A percentile compares a stretch with the other conserved stretches of the same genome.
Evolutionary conservation across 2,113 vertebrate species (phyloP).

Genomic region (Pseudopipra pipra): DNA sequence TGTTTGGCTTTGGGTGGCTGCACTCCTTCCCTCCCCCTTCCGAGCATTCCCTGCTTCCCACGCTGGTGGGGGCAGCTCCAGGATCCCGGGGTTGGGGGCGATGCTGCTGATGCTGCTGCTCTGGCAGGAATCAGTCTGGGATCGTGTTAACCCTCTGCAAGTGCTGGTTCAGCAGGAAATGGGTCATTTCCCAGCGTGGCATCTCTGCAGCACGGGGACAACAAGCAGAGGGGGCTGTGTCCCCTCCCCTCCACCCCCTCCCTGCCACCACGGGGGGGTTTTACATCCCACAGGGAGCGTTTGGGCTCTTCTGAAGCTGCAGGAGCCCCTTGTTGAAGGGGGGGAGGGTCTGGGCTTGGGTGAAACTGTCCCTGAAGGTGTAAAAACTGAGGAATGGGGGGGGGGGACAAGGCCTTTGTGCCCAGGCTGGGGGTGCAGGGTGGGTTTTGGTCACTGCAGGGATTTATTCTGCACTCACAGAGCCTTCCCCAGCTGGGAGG

Average conservation of each 20-base stretch:
- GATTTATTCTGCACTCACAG: neutral
- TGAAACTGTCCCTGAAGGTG: neutral
- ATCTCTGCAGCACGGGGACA: neutral
- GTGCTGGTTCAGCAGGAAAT: neutral
- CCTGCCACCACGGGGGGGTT: accelerated
- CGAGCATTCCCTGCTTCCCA: neutral
- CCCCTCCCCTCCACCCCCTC: neutral
- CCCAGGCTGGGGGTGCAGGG: neutral
- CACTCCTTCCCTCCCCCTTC: neutral
- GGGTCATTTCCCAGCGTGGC: neutral
- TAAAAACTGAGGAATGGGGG: neutral
- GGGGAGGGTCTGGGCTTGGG: neutral
- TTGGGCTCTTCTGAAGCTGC: neutral
- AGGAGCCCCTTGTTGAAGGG: neutral
- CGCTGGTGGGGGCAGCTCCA: neutral
- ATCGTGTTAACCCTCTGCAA: accelerated
- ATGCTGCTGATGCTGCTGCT: neutral
- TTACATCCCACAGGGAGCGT: accelerated
- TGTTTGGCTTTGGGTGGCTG: neutral
- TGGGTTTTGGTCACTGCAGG: neutral
- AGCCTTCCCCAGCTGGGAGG: neutral
- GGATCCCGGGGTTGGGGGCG: neutral
- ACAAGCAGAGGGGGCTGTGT: neutral
- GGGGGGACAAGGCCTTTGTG: neutral
- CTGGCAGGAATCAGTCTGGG: neutral